Conservation (phyloP, 2,113 vertebrate species). For the Balaeniceps rex region DNA sequence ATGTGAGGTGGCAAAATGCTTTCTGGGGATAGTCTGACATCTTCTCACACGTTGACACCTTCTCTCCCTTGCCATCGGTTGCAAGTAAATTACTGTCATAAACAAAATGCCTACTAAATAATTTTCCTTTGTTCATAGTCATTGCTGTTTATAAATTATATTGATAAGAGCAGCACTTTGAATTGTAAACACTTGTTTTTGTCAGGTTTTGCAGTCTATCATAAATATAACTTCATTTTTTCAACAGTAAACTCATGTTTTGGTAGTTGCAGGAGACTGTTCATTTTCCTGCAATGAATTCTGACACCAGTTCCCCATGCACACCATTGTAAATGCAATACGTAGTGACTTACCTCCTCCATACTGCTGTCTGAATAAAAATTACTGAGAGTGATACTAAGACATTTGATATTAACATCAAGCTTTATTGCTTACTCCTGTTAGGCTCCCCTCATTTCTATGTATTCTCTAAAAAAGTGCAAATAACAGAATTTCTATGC, state of each 20-base stretch:
- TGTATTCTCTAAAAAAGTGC: not conserved
- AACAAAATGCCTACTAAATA: not conserved
- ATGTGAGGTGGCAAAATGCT: not conserved
- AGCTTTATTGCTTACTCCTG: not conserved
- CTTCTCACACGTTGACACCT: not conserved
- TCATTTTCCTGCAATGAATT: not conserved
- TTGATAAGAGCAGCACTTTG: not conserved
- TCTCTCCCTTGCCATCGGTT: not conserved
- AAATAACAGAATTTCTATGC: not conserved
- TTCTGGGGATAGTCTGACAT: not conserved
- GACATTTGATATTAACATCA: not conserved
- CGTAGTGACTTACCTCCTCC: not conserved
- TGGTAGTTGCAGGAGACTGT: not conserved
- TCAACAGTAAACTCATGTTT: not conserved
- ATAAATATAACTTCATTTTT: not conserved
- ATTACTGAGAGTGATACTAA: not conserved
- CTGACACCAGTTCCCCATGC: not conserved
- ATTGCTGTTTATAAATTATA: not conserved
- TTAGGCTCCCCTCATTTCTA: not conserved
- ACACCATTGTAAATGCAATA: not conserved
- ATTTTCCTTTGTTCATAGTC: not conserved
- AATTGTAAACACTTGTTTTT: not conserved
- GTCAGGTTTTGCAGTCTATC: not conserved
- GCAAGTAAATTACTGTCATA: not conserved
- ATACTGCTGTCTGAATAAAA: not conserved